Evolutionary conservation across 2,888 invertebrate genomes (phyloP), one percentile per base, ranked within the genome.

Genomic region (Trimorus sp.): DNA sequence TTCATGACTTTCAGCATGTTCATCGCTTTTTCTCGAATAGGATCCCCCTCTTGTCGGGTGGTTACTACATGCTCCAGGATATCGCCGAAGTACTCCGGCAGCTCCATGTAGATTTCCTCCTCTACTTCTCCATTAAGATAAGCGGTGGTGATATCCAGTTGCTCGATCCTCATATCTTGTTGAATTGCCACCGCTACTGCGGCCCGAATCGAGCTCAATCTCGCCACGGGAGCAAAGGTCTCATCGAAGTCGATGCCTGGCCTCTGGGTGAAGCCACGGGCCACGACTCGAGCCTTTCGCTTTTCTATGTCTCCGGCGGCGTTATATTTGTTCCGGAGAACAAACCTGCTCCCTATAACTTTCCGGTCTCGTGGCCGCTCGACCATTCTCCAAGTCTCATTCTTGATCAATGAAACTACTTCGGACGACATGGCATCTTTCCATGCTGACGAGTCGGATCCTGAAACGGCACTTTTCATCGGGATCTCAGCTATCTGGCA

Each of bases 101-200:
- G 56, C 51, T 83, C 70, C 85, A 85, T 84, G 3, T 66, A 38
- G 36, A 82, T 65, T 38, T 74, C 11, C 16, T 82, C 78, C 7
- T 74, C 60, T 0, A 78, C 16, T 1, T 63, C 53, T 3, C 84
- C 85, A 60, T 85, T 85, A 9, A 86, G 45, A 45, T 84, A 87
- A 8, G 86, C 84, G 3, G 83, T 84, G 0, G 74, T 65, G 1
- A 86, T 69, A 38, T 85, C 84, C 7, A 85, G 66, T 36, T 87
- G 85, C 15, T 62, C n/a, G 1, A 86, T 83, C 12, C 75, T 53
- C 80, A 86, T 63, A 5, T 51, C 75, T 11, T 63, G 36, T 36
- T 78, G 58, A 16, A 77, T 82, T 12, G 84, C 82, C 7, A 86
- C 26, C 0, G 84, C 63, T 38, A 78, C 62, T 9, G 84, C 37